Base-by-base conservation (phyloP, 2,113 vertebrate genomes). In the Oryzias javanicus region DNA sequence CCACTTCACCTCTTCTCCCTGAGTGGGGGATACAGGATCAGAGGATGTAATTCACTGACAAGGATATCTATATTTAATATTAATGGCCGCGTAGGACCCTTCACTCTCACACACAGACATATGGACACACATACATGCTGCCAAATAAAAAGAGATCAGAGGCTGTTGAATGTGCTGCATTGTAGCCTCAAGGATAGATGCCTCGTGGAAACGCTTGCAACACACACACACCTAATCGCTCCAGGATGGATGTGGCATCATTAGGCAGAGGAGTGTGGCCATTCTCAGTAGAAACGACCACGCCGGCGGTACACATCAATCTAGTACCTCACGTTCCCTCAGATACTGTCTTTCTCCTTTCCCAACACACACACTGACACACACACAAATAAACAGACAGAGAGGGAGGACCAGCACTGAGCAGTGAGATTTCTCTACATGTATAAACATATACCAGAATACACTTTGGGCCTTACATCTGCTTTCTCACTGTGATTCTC, bases 11-110 rank as follows among this genome's bases (percentile, higher is more conserved):
- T 89, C 79, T 83, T 74, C 82, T 88, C 77, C 83, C 69, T 84
- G 64, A 77, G 82, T 80, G 91, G 88, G 92, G 89, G 91, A 93
- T 93, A 94, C 90, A 42, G 74, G 93, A 94, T 95, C 89, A 90
- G 88, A 53, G 82, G 90, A 93, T 95, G 94, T 93, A 95, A 95
- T 96, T 94, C 91, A 90, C 92, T 93, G 95, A 96, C 96, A 98
- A 94, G 92, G 94, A 92, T 94, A 96, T 98, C 95, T 96, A 94
- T 98, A 97, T 95, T 96, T 95, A 97, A 95, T 98, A 97, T 96
- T 97, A 96, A 96, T 95, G 93, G 93, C 76, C 77, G 65, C 92
- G 69, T 77, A 88, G 90, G 90, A 93, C 91, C 91, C 90, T 92
- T 92, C 87, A 86, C 74, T 81, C 65, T 70, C 66, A 67, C 74